Evolutionary conservation across 1,140 invertebrate genomes (phyloP).

Genomic region (Periplaneta americana): DNA sequence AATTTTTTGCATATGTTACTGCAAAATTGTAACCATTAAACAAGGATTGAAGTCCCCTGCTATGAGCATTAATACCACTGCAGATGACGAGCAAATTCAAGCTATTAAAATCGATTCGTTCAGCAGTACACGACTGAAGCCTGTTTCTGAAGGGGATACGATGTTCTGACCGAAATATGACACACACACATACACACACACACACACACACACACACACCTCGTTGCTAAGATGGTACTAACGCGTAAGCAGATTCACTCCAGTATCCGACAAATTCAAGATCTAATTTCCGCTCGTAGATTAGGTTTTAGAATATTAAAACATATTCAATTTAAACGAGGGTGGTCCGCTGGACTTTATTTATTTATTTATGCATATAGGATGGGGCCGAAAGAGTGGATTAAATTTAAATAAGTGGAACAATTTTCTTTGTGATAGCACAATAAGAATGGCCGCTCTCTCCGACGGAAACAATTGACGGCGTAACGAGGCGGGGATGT

Average conservation of each 20-base stretch:
- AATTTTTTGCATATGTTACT: too few relatives aligned
- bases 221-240: neutral
- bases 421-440: neutral
- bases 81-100: too few relatives aligned
- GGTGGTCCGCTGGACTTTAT: neutral
- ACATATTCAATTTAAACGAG: neutral
- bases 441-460: too few relatives aligned
- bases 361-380: neutral
- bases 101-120: too few relatives aligned
- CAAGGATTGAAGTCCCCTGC: too few relatives aligned
- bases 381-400: neutral
- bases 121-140: too few relatives aligned
- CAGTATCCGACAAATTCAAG: neutral
- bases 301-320: neutral
- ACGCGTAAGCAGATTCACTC: neutral
- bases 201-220: neutral
- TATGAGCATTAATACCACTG: too few relatives aligned
- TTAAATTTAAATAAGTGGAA: neutral
- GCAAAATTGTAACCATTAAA: too few relatives aligned
- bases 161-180: neutral
- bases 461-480: neutral
- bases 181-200: neutral
- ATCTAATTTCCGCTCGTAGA: neutral
- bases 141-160: neutral
- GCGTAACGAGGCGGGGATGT: neutral